Conservation (phyloP, 1,140 invertebrate species). For the Atta colombica region DNA sequence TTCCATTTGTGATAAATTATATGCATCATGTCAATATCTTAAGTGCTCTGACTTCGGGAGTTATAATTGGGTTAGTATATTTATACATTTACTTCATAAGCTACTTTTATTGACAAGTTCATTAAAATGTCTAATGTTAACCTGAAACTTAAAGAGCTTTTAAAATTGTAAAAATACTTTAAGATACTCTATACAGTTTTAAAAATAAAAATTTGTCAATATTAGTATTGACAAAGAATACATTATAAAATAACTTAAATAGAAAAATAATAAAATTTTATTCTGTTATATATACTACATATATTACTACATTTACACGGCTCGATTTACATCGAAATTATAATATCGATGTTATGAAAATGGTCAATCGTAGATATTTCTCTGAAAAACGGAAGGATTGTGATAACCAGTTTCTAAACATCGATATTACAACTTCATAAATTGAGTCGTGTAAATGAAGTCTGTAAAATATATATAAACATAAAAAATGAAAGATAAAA, state of each 20-base stretch:
- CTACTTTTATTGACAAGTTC: neutral
- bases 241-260: neutral
- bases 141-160: neutral
- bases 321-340: no score
- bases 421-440: no score
- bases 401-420: no score
- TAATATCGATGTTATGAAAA: neutral
- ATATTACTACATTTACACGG: no score
- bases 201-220: neutral
- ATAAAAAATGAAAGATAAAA: no score
- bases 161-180: neutral
- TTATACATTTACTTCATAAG: neutral
- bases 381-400: no score
- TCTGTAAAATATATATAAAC: no score
- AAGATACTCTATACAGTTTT: neutral
- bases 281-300: neutral
- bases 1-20: neutral
- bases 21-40: neutral
- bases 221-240: neutral
- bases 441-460: no score
- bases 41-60: slow-evolving; percentile 8
- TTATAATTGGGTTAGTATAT: slow-evolving; percentile 13
- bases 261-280: neutral
- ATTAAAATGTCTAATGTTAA: neutral
- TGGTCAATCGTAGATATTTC: neutral